Base-by-base conservation (phyloP, 30 jellyfish, hydroid and myxozoan species). In the Phacellophora camtschatica region DNA sequence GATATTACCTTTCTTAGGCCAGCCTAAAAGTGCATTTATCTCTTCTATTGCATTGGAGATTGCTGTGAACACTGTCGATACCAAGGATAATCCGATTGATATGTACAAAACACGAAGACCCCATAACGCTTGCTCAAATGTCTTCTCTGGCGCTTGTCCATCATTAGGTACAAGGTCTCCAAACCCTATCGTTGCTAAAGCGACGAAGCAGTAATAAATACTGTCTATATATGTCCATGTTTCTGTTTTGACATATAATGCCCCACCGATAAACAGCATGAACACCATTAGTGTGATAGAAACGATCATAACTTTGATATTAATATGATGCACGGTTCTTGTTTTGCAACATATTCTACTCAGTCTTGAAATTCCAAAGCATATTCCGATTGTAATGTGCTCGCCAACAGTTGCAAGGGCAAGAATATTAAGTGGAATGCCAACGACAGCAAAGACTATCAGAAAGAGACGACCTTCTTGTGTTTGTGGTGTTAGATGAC, bases 381-480 rank as follows among this genome's bases (percentile, higher is more conserved):
- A 93, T 23, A 93, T 93, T 2, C 96, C 96, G 27, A 93, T 95
- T 9, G 97, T 93, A 2, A 93, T 93, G 57, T 93, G 99, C 76
- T 93, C 99, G n/a, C 99, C 99, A 35, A 93, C 99, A 25, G 99
- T 87, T 29, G 99, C 99, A 23, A 93, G 81, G 43, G 99, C 99
- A 16, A 93, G 87, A 22, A 93, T 86, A 71, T 93, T 93, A 33
- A 93, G 85, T 25, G 99, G 99, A 45, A 93, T 93, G 81, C 99
- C 99, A 53, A 93, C 82, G 20, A 93, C 79, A 22, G 99, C 99
- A 66, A 93, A 93, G 15, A 93, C 86, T 77, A 93, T 93, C 22
- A 93, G 82, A 74, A 93, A 93, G 19, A 93, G 70, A 5, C 99
- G 88, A 15, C 99, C 99, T 63, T 81, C 87, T 80, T 87, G 97